A percentile compares a stretch with the other conserved stretches of the same genome.
These are phyloP conservation scores for Spodoptera picta DNA, from an alignment of 2,888 invertebrate genomes.

Conservation along the genomic window DNA sequence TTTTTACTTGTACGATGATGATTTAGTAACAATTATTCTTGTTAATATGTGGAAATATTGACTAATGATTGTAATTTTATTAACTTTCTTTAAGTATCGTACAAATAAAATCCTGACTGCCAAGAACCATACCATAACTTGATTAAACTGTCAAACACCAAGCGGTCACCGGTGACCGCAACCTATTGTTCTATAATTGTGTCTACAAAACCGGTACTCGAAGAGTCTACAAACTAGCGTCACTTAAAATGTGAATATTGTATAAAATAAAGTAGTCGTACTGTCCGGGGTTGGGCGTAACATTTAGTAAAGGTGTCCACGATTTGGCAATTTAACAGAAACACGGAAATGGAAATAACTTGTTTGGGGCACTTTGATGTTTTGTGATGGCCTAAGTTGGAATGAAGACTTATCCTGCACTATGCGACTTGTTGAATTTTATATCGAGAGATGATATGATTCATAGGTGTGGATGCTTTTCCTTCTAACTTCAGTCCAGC, in stretches of 20 bases:
- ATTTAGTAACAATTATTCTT: background rate
- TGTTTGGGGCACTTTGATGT: slow-evolving; percentile 49
- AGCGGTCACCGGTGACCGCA: too few relatives aligned
- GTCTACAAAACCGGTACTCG: too few relatives aligned
- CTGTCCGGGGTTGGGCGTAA: slow-evolving; percentile 50
- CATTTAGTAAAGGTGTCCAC: slow-evolving; percentile 66
- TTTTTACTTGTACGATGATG: slow-evolving; percentile 18
- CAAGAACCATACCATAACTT: slow-evolving; percentile 8
- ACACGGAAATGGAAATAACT: slow-evolving; percentile 49
- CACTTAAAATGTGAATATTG: slow-evolving; percentile 62
- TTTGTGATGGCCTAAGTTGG: slow-evolving; percentile 30
- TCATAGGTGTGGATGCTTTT: too few relatives aligned
- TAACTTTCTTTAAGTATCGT: background rate
- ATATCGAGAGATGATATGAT: too few relatives aligned
- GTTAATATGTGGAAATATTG: too few relatives aligned
- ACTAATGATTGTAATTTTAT: too few relatives aligned
- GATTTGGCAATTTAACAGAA: slow-evolving; percentile 55
- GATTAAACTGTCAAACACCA: too few relatives aligned
- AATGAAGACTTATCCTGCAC: background rate
- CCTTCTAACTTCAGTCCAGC: slow-evolving; percentile 26
- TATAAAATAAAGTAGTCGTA: slow-evolving; percentile 57
- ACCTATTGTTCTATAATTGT: too few relatives aligned
- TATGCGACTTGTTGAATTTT: background rate
- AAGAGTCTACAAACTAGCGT: background rate
- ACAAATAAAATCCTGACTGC: slow-evolving; percentile 1